Evolutionary conservation across 1,140 invertebrate genomes (phyloP), one percentile per base, ranked within the genome.

Genomic region (Sminthurides bifidus): DNA sequence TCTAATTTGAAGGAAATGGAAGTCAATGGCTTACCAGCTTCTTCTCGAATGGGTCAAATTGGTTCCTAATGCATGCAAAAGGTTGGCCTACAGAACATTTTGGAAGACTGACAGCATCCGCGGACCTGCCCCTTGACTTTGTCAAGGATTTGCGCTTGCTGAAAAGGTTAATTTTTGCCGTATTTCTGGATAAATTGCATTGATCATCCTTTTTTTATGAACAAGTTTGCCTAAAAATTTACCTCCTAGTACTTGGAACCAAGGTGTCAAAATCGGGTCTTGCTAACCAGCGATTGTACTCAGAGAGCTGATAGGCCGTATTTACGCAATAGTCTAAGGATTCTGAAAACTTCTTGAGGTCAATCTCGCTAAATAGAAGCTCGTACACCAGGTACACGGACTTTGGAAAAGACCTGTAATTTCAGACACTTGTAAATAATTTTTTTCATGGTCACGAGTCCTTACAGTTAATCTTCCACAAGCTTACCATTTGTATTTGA

Each of bases 21-120:
- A n/a, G n/a, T n/a, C n/a, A n/a, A n/a, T n/a, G n/a, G 6, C 19
- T 6, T 48, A 48, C 44, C 44, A 48, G 15, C 10, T 48, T 48
- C 8, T 48, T 24, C 5, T 48, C 44, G 19, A 48, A 26, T 6
- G 30, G 12, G 12, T 48, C 44, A 48, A 48, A 48, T 48, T 48
- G 44, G 14, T 48, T 10, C 8, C 30, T 19, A 5, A 48, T 14
- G 44, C 44, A n/a, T n/a, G n/a, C n/a, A n/a, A n/a, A n/a, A n/a
- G n/a, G n/a, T n/a, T n/a, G n/a, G n/a, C n/a, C n/a, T n/a, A n/a
- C n/a, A 48, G 27, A 48, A 48, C 44, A 48, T 6, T 48, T 48
- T 48, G 12, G 44, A 27, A 26, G 10, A 10, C 24, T 27, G 8
- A 5, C 44, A 48, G 5, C 21, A 27, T 4, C 21, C 8, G 14